A percentile compares a stretch with the other conserved stretches of the same genome.
Evolutionary conservation across 2,888 invertebrate species (phyloP).

Genomic region (Melangyna quadrimaculata): DNA sequence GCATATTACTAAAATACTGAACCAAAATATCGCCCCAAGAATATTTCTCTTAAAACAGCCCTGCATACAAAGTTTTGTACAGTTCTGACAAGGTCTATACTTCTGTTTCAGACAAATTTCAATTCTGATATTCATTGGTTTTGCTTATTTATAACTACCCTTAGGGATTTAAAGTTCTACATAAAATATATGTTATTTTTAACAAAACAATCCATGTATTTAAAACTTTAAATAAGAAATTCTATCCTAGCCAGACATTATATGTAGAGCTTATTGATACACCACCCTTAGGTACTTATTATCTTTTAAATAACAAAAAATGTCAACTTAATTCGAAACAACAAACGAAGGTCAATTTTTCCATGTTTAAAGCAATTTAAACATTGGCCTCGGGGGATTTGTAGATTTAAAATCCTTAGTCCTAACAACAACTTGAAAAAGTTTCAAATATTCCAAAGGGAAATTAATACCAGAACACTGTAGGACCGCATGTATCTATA

Average conservation of each 20-base stretch:
- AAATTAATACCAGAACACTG: neutral
- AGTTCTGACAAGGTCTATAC: no score
- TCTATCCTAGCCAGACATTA: neutral
- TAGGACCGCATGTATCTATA: neutral
- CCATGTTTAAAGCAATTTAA: conserved; percentile 16
- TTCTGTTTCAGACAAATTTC: no score
- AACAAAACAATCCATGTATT: no score
- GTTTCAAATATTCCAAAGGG: conserved; percentile 25
- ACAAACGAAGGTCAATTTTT: conserved; percentile 10
- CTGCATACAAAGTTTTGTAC: no score
- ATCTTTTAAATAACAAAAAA: neutral
- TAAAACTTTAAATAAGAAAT: neutral
- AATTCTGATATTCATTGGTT: neutral
- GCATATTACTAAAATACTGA: no score
- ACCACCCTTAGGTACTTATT: neutral
- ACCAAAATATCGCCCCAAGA: no score
- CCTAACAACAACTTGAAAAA: conserved; percentile 6
- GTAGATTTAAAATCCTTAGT: conserved; percentile 17
- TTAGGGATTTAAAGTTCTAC: no score
- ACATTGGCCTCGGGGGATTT: conserved; percentile 1
- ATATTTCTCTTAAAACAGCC: no score
- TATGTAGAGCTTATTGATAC: neutral
- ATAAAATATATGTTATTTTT: no score
- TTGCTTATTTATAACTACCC: neutral
- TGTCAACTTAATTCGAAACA: conserved; percentile 14